Base-by-base conservation (phyloP, 1,140 invertebrate genomes). In the Camponotus pennsylvanicus region DNA sequence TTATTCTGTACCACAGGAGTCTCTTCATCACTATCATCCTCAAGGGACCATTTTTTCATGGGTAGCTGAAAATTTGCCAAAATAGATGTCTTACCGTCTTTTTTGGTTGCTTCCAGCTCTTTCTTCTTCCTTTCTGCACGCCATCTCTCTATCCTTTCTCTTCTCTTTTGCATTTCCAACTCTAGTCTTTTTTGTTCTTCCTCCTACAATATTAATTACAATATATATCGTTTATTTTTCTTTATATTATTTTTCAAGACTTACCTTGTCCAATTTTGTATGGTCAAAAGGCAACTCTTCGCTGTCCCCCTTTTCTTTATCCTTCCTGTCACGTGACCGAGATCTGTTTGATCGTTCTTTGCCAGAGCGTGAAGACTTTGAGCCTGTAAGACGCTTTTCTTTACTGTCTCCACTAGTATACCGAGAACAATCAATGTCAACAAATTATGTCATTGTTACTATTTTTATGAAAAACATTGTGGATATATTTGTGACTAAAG, bases 111-210 rank as follows among this genome's bases (percentile, higher is more conserved):
- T 92, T 98, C 97, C 13, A 97, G 90, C 92, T 98, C 98, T 92
- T 98, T 98, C 84, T 97, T 97, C 92, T 98, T 99, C 13, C 98
- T 96, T 55, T 95, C 94, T 0, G 94, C 95, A n/a, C 94, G 91
- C 95, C 95, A 95, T 84, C 94, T 93, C 78, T 95, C 95, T 87
- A 95, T 95, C 87, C 94, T 96, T 92, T 99, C 99, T 37, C 98
- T 95, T 49, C 99, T 96, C 94, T 99, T 99, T 92, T 98, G 98
- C 99, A 99, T 99, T 96, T 99, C 99, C 21, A 97, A 95, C 93
- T 99, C 99, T 18, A 99, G 95, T 55, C 98, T 96, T 87, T 97
- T 98, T 93, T 99, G 98, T 91, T 98, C 97, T 93, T 98, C 97
- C 94, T 98, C 98, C 96, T 97, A 86, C 45, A 89, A 63, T 34